Base-by-base conservation (phyloP, 2,888 invertebrate genomes). In the Nasonia oneida region DNA sequence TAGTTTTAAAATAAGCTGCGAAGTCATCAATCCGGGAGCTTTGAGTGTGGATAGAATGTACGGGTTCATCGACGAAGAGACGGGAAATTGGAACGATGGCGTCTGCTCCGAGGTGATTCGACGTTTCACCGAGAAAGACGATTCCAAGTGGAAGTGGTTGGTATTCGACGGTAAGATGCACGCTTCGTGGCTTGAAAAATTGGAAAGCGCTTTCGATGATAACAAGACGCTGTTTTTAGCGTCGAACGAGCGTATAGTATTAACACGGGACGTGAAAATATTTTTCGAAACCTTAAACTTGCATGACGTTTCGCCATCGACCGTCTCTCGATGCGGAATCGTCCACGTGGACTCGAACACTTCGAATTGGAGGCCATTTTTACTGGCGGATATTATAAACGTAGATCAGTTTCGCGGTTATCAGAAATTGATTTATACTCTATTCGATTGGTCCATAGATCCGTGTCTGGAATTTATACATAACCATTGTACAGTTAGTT, bases 131-230 rank as follows among this genome's bases (percentile, higher is more conserved):
- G 93, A 93, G 18, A 92, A 94, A 0, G 93, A 93, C 81, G 91
- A 93, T 71, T 92, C 93, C 0, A 92, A 93, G 3, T 92, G 94
- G 78, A 95, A 95, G 78, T 96, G 95, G 95, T 92, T 96, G 8
- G 93, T 96, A 83, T 95, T 96, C 90, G 96, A 96, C 90, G 96
- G 96, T 1, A 94, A 95, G 3, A 94, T 96, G 33, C 95, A 95
- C 89, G 94, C 94, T 29, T 93, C 94, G 18, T 95, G 95, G 95
- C 94, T 95, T 85, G 95, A 96, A 90, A 95, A 94, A 90, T 94
- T 96, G 93, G 95, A 95, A 90, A 95, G 95, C 3, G 94, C 95
- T 39, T 90, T 96, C 53, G 95, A 95, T 90, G 95, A 95, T 6
- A 89, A 88, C 78, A 95, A 94, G 90, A 95, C 94, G 88, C 92